Base-by-base conservation (phyloP, 2,113 vertebrate genomes). In the Odontesthes bonariensis region DNA sequence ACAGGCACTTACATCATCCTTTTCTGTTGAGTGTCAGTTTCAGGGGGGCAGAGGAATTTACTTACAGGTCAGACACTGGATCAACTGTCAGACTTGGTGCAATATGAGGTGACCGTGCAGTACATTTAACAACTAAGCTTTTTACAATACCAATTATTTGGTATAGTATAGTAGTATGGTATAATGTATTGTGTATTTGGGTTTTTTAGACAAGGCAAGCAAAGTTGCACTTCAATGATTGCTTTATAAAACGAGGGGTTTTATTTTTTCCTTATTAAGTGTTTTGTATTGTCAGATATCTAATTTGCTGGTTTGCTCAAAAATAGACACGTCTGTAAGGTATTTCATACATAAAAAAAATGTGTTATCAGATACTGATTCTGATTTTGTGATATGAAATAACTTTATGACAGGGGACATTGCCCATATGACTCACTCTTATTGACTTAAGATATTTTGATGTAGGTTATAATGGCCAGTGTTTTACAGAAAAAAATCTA, bases 31-130 rank as follows among this genome's bases (percentile, higher is more conserved):
- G 88, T 86, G 80, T 92, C 81, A 73, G 71, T 80, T 93, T 89
- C 88, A 86, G 77, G 53, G 42, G 81, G 83, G 35, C 83, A 71
- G 68, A 84, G 85, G 87, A 92, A 89, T 92, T 92, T 86, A 93
- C 81, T 93, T 91, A 91, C 89, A 88, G 87, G 83, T 92, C 87
- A 92, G 64, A 67, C 77, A 72, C 74, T 65, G 74, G 75, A 85
- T 86, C 79, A 75, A 56, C 85, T 81, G 56, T 46, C 31, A 5
- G 46, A 53, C 56, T 74, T n/a, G 0, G 54, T 17, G 47, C 33
- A 79, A 79, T 33, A 14, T 68, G 68, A 81, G 73, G 77, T 81
- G 60, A 81, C 35, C 27, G 19, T 40, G 20, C 32, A 68, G 33
- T 33, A 54, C 17, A 63, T 68, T 56, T 38, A 8, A 19, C 31